Evolutionary conservation across 2,797 vertebrate species (phyloP), one percentile per base, ranked within the genome.

Genomic region (Neosalanx taihuensis): DNA sequence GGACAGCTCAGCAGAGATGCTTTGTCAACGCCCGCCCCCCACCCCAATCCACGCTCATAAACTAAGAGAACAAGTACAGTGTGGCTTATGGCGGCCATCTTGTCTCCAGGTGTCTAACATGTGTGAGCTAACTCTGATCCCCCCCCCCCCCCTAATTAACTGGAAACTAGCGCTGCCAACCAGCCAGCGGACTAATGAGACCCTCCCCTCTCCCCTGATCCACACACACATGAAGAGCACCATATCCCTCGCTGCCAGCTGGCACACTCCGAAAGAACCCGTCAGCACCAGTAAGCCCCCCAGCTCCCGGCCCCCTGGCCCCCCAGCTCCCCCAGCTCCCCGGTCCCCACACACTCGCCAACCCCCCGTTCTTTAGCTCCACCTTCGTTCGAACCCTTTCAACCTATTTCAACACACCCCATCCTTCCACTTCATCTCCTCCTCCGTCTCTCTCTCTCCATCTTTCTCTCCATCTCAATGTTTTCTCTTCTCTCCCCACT

Each of bases 31-130:
- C 33, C 33, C 33, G 1, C 33, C 33, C 33, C 33, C 33, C 33
- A 26, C 1, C 23, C 23, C 23, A 26, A n/a, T 35, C 33, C 33
- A 35, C 33, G 33, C 33, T 35, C 4, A 13, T 49, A 6, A 65
- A 64, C 37, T 71, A 23, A 33, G 30, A n/a, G 68, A 15, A 51
- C 70, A 72, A 69, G 23, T 4, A 17, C 73, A 56, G 4, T 72
- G 35, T 72, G 35, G 69, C 71, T 46, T 79, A 66, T 23, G 15
- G 64, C 79, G 26, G 72, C 75, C 61, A 67, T 81, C 80, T 79
- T 83, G 80, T 60, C 78, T 83, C 89, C 92, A 93, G 90, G 89
- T 92, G 92, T 87, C 76, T 23, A 64, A 78, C 91, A 92, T 83
- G 88, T 92, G 92, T 88, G 85, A 30, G 63, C 35, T 3, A 35